phyloP scores from a whole-genome alignment of 2,888 invertebrate species.

The Apamea monoglypha region DNA sequence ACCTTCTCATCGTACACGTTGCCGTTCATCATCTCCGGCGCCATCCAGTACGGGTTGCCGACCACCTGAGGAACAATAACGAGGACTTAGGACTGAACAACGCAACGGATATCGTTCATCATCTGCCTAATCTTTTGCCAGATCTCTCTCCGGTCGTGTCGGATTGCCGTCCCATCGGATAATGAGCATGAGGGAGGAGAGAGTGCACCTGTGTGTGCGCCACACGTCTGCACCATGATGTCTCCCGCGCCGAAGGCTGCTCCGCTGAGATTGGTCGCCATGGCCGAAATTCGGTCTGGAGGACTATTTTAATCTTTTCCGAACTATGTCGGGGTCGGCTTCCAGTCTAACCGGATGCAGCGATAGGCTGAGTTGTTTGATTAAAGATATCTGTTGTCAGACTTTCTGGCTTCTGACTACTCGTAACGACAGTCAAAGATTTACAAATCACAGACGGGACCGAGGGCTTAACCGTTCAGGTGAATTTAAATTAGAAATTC shows the following conservation, averaged over 20 bases:
- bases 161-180: not conserved
- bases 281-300: too few relatives aligned
- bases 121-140: not conserved
- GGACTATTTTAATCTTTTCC: too few relatives aligned
- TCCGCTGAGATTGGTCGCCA: too few relatives aligned
- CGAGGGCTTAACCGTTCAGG: not conserved
- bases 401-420: not conserved
- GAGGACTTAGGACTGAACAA: not conserved
- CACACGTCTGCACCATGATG: too few relatives aligned
- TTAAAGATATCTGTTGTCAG: not conserved
- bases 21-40: constrained; percentile 99
- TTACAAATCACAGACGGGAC: not conserved
- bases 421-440: not conserved
- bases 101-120: not conserved
- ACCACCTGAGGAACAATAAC: constrained; percentile 90
- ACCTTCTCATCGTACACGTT: constrained; percentile 99
- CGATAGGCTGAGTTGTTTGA: not conserved
- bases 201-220: too few relatives aligned
- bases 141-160: not conserved
- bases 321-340: not conserved
- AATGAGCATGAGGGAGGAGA: too few relatives aligned
- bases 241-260: too few relatives aligned
- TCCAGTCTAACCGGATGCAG: not conserved
- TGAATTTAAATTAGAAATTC: not conserved
- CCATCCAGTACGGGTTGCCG: constrained; percentile 99